phyloP scores from a whole-genome alignment of 2,797 vertebrate species.

The Clarias fuscus region DNA sequence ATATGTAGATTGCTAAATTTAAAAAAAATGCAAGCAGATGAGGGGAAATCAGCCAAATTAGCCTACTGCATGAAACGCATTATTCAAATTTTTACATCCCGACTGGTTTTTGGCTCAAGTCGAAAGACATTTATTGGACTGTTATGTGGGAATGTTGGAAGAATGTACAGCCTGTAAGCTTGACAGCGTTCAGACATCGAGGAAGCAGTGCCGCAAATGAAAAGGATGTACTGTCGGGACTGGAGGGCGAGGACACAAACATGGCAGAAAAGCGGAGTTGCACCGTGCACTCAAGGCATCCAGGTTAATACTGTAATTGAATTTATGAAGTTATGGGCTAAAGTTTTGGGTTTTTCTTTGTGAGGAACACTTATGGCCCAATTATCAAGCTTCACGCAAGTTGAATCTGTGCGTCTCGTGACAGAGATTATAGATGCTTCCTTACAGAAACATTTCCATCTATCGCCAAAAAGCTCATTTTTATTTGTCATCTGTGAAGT shows the following conservation, averaged over 20 bases:
- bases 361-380: not conserved
- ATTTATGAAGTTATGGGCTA: not conserved
- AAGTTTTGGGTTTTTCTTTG: not conserved
- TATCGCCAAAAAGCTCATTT: not conserved
- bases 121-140: conserved; percentile 28
- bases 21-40: not conserved
- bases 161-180: conserved; percentile 15
- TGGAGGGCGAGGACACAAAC: conserved; percentile 23
- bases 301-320: conserved; percentile 8
- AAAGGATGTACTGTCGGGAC: conserved; percentile 22
- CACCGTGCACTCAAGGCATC: conserved; percentile 48
- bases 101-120: not conserved
- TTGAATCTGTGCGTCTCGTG: no score
- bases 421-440: not conserved
- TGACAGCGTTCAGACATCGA: conserved; percentile 50
- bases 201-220: conserved; percentile 36
- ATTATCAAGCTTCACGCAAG: not conserved
- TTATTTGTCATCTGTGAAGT: not conserved
- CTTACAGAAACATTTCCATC: conserved; percentile 2
- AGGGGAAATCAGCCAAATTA: not conserved
- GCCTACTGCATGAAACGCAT: not conserved
- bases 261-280: conserved; percentile 31
- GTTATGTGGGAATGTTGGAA: conserved; percentile 25
- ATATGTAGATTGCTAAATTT: not conserved
- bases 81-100: conserved; percentile 3